Evolutionary conservation across 2,888 invertebrate species (phyloP), one percentile per base, ranked within the genome.

Genomic region (Mythimna albipuncta): DNA sequence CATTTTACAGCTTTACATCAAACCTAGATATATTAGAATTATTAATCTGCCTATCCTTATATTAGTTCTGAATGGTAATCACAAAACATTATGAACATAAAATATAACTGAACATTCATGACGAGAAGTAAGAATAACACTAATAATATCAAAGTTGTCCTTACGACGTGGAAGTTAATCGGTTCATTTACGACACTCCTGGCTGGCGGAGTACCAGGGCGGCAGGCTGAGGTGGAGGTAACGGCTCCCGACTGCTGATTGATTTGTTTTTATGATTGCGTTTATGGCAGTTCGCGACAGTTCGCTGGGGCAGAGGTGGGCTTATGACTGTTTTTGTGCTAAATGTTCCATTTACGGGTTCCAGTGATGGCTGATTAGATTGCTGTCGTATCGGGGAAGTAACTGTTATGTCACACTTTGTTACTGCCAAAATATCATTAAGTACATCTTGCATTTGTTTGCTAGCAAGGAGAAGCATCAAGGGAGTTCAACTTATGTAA

Each of bases 161-260:
- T 91, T 91, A 92, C 90, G 91, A 90, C 84, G 76, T 77, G 70
- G 84, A 86, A 89, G 90, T 93, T 91, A 92, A 91, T 90, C 88
- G 90, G 83, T 80, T 89, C 93, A 88, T 93, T 93, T 93, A 93
- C 90, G 93, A 91, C 90, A 87, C 84, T 89, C 85, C 82, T 80
- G 72, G 59, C 67, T 55, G 70, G 68, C 71, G 55, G 58, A 79
- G 83, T 76, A 80, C 79, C 69, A 72, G 70, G 69, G 70, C 77
- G 77, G 77, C 72, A 86, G 81, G 74, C 75, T 78, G 69, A 85
- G 83, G 86, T 71, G 84, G 84, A 87, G 89, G 88, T 88, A 88
- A 86, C 88, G 86, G 85, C 85, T 83, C 84, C 79, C 77, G 82
- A 83, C 81, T 89, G 88, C 89, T 89, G 91, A 92, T 91, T 91